Evolutionary conservation across 2,888 invertebrate species (phyloP).

Genomic region (Tanytarsus gracilentus): DNA sequence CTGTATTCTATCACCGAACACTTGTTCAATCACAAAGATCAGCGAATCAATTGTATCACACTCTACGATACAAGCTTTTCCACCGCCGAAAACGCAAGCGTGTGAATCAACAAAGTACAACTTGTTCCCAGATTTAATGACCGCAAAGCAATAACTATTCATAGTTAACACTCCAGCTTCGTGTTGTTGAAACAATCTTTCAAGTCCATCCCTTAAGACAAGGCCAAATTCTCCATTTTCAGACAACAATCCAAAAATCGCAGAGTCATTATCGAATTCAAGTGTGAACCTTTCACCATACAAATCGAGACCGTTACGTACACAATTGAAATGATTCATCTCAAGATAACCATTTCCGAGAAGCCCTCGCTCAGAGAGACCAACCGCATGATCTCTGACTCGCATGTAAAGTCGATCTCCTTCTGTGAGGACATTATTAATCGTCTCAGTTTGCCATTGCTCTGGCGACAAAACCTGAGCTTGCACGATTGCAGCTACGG

Average conservation of each 20-base stretch:
- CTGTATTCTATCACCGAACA: too few species aligned
- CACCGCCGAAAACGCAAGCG: too few species aligned
- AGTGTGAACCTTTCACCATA: slow-evolving; percentile 22
- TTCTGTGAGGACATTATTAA: slow-evolving; percentile 32
- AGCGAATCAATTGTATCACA: too few species aligned
- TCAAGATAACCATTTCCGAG: slow-evolving; percentile 14
- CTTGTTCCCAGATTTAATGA: too few species aligned
- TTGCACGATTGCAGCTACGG: slow-evolving; percentile 32
- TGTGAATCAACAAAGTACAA: too few species aligned
- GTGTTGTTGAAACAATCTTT: too few species aligned
- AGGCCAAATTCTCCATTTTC: slow-evolving; percentile 6
- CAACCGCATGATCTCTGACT: slow-evolving; percentile 11
- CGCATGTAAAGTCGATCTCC: slow-evolving; percentile 30
- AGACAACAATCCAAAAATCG: slow-evolving; percentile 22
- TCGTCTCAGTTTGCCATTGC: slow-evolving; percentile 31
- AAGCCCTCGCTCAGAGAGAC: background rate
- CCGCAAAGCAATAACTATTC: too few species aligned
- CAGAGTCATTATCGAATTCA: slow-evolving; percentile 28
- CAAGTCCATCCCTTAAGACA: background rate
- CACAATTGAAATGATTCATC: slow-evolving; percentile 28
- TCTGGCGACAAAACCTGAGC: slow-evolving; percentile 26
- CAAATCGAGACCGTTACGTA: slow-evolving; percentile 24
- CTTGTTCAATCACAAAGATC: too few species aligned
- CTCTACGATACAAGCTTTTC: too few species aligned
- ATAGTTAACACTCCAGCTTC: too few species aligned